These are phyloP conservation scores for Yponomeuta evonymella DNA, from an alignment of 2,888 invertebrate species.

Conservation along the genomic window DNA sequence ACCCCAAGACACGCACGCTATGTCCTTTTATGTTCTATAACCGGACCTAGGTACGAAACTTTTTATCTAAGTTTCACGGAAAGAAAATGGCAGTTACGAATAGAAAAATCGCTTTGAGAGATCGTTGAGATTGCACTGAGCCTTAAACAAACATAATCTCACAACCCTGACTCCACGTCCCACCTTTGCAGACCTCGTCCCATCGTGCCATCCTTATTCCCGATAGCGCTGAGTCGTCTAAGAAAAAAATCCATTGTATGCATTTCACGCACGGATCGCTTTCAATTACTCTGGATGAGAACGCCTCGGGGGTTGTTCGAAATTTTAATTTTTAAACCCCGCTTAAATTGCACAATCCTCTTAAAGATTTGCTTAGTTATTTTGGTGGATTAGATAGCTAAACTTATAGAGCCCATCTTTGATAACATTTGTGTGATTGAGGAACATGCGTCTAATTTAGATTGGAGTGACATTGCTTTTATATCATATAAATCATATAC, in stretches of 20 bases:
- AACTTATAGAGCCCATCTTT: no score
- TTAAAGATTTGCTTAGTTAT: neutral
- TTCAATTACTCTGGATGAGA: slow-evolving; percentile 35
- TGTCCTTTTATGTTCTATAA: no score
- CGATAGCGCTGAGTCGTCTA: slow-evolving; percentile 32
- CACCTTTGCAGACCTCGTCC: slow-evolving; percentile 8
- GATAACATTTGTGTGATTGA: no score
- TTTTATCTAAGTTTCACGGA: no score
- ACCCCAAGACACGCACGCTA: no score
- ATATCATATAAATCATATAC: no score
- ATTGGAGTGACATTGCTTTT: no score
- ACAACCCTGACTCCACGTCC: slow-evolving; percentile 1
- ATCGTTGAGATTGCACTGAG: neutral
- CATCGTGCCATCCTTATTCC: slow-evolving; percentile 32
- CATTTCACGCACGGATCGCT: slow-evolving; percentile 45
- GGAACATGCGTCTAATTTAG: no score
- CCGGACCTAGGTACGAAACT: no score
- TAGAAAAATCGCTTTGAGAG: no score
- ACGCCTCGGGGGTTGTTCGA: slow-evolving; percentile 24
- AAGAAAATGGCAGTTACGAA: no score
- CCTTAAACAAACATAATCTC: neutral
- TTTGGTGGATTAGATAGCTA: no score
- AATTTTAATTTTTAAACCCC: slow-evolving; percentile 23
- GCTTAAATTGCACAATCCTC: neutral
- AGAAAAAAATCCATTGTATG: slow-evolving; percentile 33